Evolutionary conservation across 2,888 invertebrate genomes (phyloP), one percentile per base, ranked within the genome.

Genomic region (Orgyia antiqua): DNA sequence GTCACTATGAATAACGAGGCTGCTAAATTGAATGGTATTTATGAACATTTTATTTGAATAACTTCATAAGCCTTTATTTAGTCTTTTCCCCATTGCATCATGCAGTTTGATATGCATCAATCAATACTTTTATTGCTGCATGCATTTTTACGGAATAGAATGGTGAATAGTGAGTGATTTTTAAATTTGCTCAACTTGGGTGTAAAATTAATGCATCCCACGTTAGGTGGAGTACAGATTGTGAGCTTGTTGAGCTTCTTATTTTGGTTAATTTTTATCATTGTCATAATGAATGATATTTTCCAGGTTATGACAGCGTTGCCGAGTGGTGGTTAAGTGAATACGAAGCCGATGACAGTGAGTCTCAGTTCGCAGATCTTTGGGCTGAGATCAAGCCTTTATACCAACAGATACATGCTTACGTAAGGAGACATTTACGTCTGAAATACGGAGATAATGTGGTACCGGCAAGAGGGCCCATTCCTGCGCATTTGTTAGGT

Each of bases 361-460:
- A 90, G 50, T 70, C 89, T 0, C 91, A 92, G 59, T 77, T 95
- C 32, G 88, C 89, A 2, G 73, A 80, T 0, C 86, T 94, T 1
- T 94, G 93, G 89, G 76, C 88, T n/a, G 90, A 94, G 62, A 68
- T 97, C 24, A 90, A 89, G 45, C 96, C 96, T 0, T 73, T 97
- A 1, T 97, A 97, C 58, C 73, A 91, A 27, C 92, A 95, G 64
- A 83, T 96, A 7, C 96, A 96, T 62, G 94, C 93, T 0, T 96
- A 94, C 58, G 92, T 95, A 0, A 86, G 95, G 31, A 79, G 89
- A 36, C 89, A 91, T 26, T 75, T 96, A 18, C 82, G 89, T 8
- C 69, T 89, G 34, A 84, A 88, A 37, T 95, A 95, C 59, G 94
- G 94, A 0, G 89, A 90, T 6, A 62, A 83, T 1, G 77, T 92